Base-by-base conservation (phyloP, 2,888 invertebrate genomes). In the Tethea ocularis region DNA sequence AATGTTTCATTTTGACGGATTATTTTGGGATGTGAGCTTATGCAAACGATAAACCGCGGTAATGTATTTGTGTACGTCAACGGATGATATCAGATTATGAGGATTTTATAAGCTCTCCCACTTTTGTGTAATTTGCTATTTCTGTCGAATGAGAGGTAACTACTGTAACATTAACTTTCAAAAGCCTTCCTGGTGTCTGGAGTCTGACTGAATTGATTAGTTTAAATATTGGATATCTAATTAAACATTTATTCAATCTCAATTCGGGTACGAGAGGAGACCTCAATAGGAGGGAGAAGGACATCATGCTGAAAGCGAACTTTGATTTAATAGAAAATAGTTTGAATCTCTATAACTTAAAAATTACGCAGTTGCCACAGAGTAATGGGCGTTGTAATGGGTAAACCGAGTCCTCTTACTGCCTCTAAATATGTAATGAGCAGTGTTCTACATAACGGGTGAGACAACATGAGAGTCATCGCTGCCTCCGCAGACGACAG, bases 381-480 rank as follows among this genome's bases (percentile, higher is more conserved):
- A 36, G 36, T 36, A n/a, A n/a, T n/a, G n/a, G n/a, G 26, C 7
- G 26, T 26, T 33, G 33, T 13, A 33, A 33, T 13, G 4, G 13
- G 11, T 33, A 13, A 33, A 33, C 33, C 33, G 3, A 6, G n/a
- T 38, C 2, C 8, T 38, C 38, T 38, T 38, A 17, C 15, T 20
- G 5, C 23, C 17, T 33, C 22, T 20, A 36, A 17, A 54, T 54
- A 54, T 33, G 54, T 33, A 54, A 56, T 56, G 61, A 59, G 1
- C 51, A 54, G 62, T 46, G 20, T 46, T 46, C 60, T 26, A 59
- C 63, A 62, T 63, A 65, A 62, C 63, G 66, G 38, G n/a, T 38
- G 38, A 61, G 57, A 64, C 68, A 68, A 74, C 75, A 72, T 66
- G 56, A 71, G 69, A 74, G 72, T 76, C 69, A 73, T 76, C 75